Base-by-base conservation (phyloP, 2,888 invertebrate species). In the Sinhomidia bicolor region DNA sequence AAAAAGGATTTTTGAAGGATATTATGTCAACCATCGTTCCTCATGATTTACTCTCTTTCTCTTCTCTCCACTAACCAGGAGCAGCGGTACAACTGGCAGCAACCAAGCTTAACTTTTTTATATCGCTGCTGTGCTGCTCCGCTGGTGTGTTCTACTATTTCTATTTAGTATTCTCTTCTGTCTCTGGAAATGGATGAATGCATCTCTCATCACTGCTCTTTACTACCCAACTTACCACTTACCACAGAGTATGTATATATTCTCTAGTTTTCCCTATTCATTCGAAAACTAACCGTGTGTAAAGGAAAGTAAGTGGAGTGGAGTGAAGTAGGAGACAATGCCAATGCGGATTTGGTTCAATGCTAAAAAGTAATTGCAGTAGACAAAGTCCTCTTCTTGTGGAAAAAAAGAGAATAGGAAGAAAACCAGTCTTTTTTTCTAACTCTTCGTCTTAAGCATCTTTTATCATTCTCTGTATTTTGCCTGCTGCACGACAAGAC, bases 301-400 rank as follows among this genome's bases (percentile, higher is more conserved):
- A 47, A 47, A 47, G 26, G 44, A 51, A 76, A 76, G 44, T 20
- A 26, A 76, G 47, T 76, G 26, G 17, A 76, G 47, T 51, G 76
- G 26, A 51, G 47, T 76, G 47, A 26, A 51, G 76, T 76, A 47
- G 76, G 76, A 76, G 51, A 76, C 76, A 76, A 76, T 76, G 76
- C 76, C 76, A 76, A 76, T 76, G 76, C 76, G 76, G 76, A 76
- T 76, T 76, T 76, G 76, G 76, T 76, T 51, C 76, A 76, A 76
- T 76, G 76, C 76, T 76, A 51, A 26, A 76, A 26, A 41, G 76
- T 76, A 76, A 76, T 76, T 76, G 76, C 47, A 51, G 51, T 76
- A 76, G 47, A 29, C 76, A 76, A 76, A 76, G 76, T 76, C 51
- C 29, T 76, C 76, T 41, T 60, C 36, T 36, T 36, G 36, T 60